Percentiles rank a stretch among this genome's conserved stretches.
These are phyloP conservation scores for Labeo rohita DNA, from an alignment of 2,113 vertebrate genomes.

Conservation along the genomic window DNA sequence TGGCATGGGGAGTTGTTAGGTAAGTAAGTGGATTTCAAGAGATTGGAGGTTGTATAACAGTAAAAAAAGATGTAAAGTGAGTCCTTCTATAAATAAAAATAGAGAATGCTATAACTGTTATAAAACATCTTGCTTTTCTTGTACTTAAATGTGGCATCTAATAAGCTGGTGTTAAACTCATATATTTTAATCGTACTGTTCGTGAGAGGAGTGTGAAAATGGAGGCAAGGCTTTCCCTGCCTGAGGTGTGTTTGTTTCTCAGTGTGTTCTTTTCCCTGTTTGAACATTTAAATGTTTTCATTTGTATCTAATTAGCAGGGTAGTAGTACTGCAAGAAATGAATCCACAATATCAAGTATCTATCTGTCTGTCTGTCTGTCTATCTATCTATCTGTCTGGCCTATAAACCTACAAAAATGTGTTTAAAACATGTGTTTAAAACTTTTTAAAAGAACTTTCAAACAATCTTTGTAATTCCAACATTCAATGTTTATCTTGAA, in stretches of 20 bases:
- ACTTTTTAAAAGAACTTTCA: too few relatives aligned
- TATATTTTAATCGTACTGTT: neutral
- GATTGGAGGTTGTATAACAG: neutral
- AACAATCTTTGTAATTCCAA: neutral
- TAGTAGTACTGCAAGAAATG: neutral
- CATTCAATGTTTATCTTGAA: neutral
- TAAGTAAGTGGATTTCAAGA: neutral
- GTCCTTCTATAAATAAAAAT: neutral
- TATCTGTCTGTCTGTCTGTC: neutral
- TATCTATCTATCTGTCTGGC: neutral
- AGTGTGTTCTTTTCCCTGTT: neutral
- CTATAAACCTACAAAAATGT: neutral
- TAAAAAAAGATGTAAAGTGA: neutral
- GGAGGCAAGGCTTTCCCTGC: conserved; percentile 8
- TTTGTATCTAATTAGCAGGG: conserved; percentile 4
- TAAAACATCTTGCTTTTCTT: neutral
- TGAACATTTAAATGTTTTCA: conserved; percentile 38
- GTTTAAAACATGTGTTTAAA: too few relatives aligned
- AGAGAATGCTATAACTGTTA: neutral
- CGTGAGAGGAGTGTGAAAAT: neutral
- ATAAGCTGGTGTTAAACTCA: neutral
- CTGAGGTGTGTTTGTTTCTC: conserved; percentile 6
- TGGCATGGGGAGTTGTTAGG: neutral
- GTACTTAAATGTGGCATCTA: neutral
- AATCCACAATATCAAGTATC: neutral